Evolutionary conservation across 2,888 invertebrate genomes (phyloP), one percentile per base, ranked within the genome.

Genomic region (Creontiades dilutus): DNA sequence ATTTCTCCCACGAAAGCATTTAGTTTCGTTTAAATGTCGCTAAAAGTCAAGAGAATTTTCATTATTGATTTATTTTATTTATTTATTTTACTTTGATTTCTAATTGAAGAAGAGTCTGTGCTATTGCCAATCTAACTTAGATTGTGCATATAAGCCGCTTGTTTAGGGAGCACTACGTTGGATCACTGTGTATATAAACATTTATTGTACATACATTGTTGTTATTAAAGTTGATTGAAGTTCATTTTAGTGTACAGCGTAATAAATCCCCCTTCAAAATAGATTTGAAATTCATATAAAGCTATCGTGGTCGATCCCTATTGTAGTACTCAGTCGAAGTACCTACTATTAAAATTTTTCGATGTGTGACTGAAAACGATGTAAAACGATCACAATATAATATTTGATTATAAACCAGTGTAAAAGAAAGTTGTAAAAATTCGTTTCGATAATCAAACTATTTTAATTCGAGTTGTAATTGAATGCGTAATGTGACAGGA

Each of bases 81-180:
- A 27, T 14, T 48, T 9, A 19, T 11, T 82, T 52, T 81, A 16
- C n/a, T 4, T 48, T 47, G 1, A 27, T 57, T 16, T 37, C 61
- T n/a, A 27, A 27, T 52, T 19, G 28, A 27, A 55, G 28, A 27
- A 55, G 28, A 61, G 16, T 37, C 11, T 57, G 68, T 47, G 86
- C 86, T 86, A 48, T 48, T 86, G 86, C 86, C 86, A 86, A 86
- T 86, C 86, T 86, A 47, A 23, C 37, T 37, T 75, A 86, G 86
- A 86, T 86, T 86, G 86, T 46, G 86, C 86, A 75, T 76, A 55
- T 76, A 68, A 86, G 86, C 86, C 76, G 28, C 37, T n/a, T 27
- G 52, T 52, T 82, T 52, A 48, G 46, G 46, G 16, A 47, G 52
- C 82, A 52, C 52, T 52, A 82, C 12, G 48, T 52, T 55, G 82